Base-by-base conservation (phyloP, 2,888 invertebrate genomes). In the Pristionchus mayeri region DNA sequence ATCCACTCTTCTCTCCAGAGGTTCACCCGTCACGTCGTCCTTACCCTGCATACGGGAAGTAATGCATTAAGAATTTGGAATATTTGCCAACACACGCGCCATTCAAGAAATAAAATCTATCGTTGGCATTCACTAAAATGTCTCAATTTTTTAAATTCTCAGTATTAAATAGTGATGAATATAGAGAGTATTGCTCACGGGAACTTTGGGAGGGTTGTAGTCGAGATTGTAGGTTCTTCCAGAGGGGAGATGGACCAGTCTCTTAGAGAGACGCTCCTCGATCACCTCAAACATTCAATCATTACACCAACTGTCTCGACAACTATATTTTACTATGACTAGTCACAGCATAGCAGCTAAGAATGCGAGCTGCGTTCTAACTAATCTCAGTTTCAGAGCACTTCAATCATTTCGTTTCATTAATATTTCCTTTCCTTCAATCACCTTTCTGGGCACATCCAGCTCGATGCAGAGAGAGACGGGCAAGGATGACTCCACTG, bases 361-460 rank as follows among this genome's bases (percentile, higher is more conserved):
- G n/a, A n/a, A n/a, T n/a, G n/a, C n/a, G n/a, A n/a, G n/a, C n/a
- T n/a, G n/a, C n/a, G n/a, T n/a, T n/a, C n/a, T n/a, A n/a, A n/a
- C n/a, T n/a, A n/a, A 24, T 9, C 44, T 44, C 13, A 44, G 44
- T 44, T 44, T 44, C 44, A 44, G 13, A 44, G 13, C 44, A 9
- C 6, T 6, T 44, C 44, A 44, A 44, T 11, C 27, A 27, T 30
- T 63, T 30, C 21, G 54, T 21, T 18, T 54, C 21, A 54, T 13
- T 54, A 21, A 54, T 54, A 11, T 57, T 24, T 57, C 11, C 63
- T 63, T 34, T 34, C 21, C 2, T n/a, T 24, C 63, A 44, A 13
- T 48, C 60, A 84, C 84, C 84, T 84, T 84, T 52, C 84, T 71
- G 54, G 84, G 84, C 34, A 84, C 84, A 52, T 84, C 84, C 71